phyloP scores from a whole-genome alignment of 2,797 vertebrate species.

The Emys orbicularis region DNA sequence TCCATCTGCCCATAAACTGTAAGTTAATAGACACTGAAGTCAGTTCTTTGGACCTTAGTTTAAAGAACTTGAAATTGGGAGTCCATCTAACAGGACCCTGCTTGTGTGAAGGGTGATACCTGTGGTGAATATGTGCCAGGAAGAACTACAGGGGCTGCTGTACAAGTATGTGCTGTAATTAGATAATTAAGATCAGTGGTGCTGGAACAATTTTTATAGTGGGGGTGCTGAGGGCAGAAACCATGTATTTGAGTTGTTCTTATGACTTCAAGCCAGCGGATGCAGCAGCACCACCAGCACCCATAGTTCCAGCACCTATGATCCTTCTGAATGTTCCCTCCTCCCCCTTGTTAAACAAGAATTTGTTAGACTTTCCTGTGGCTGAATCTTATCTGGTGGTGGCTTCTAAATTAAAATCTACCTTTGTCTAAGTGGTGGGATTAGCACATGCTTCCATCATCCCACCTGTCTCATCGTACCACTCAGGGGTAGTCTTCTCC shows the following conservation, averaged over 20 bases:
- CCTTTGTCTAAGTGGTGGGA: background rate
- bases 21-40: background rate
- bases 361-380: background rate
- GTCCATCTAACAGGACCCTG: background rate
- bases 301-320: too few relatives aligned
- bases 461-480: background rate
- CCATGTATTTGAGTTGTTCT: too few relatives aligned
- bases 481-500: background rate
- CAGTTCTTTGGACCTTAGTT: background rate
- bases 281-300: too few relatives aligned
- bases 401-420: background rate
- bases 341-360: background rate
- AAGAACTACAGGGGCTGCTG: background rate
- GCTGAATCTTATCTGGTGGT: accelerated
- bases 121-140: background rate
- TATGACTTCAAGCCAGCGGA: too few relatives aligned
- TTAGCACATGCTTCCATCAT: background rate
- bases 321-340: background rate
- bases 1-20: background rate
- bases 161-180: background rate
- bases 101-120: background rate
- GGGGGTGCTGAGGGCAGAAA: too few relatives aligned
- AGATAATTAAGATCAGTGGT: background rate
- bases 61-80: background rate
- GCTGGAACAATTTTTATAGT: too few relatives aligned